Percentiles rank a stretch among this genome's conserved stretches.
These are phyloP conservation scores for Urosaurus nigricauda DNA, from an alignment of 2,797 vertebrate species.

Conservation along the genomic window DNA sequence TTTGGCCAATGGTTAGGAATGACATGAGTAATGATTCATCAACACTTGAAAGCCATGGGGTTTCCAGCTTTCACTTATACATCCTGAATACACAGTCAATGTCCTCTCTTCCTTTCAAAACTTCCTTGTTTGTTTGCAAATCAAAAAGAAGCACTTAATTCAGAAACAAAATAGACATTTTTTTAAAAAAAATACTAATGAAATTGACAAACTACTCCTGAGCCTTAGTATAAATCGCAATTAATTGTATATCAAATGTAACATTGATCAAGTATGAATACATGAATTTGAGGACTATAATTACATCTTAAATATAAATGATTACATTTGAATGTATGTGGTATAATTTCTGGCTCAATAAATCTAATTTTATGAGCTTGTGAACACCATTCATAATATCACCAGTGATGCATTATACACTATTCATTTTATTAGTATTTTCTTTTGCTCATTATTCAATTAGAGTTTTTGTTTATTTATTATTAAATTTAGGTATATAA, in stretches of 20 bases:
- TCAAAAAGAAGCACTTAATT: conserved; percentile 25
- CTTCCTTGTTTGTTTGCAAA: neutral
- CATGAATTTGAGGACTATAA: conserved; percentile 29
- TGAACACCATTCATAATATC: conserved; percentile 42
- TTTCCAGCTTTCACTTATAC: neutral
- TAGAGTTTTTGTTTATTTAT: conserved; percentile 37
- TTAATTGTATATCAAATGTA: conserved; percentile 28
- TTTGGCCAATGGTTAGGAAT: neutral
- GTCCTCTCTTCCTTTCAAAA: neutral
- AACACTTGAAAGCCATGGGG: neutral
- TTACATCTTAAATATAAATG: conserved; percentile 34
- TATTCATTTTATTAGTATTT: conserved; percentile 7
- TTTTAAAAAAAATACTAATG: conserved; percentile 19
- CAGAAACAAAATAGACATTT: conserved; percentile 25
- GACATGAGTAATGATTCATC: neutral
- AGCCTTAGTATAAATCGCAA: conserved; percentile 22
- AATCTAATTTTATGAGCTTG: conserved; percentile 45
- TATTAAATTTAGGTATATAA: conserved; percentile 11
- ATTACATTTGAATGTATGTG: neutral
- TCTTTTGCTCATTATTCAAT: conserved; percentile 42
- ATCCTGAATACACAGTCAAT: neutral
- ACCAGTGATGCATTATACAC: conserved; percentile 16
- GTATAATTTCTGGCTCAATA: conserved; percentile 54
- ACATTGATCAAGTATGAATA: conserved; percentile 38
- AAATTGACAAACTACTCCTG: conserved; percentile 22